Evolutionary conservation across 2,888 invertebrate species (phyloP).

Genomic region (Nephrocerus scutellatus): DNA sequence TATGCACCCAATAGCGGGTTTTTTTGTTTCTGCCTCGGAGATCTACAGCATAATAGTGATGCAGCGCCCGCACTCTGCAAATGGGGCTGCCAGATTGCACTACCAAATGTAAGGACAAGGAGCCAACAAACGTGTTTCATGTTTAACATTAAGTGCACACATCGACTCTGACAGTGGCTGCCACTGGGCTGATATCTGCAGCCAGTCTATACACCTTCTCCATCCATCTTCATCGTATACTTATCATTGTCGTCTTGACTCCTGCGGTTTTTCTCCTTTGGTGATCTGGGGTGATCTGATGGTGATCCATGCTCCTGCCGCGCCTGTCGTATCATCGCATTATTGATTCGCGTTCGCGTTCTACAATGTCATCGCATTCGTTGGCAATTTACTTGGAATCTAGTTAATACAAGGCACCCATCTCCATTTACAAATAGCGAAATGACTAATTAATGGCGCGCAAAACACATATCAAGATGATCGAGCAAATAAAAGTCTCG

Average conservation of each 20-base stretch:
- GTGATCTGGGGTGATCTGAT: conserved; percentile 8
- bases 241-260: too few species aligned
- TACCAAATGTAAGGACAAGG: conserved; percentile 16
- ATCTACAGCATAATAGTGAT: too few species aligned
- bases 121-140: conserved; percentile 19
- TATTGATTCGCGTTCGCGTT: too few species aligned
- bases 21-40: too few species aligned
- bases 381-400: conserved; percentile 31
- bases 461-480: conserved; percentile 33
- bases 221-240: too few species aligned
- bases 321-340: too few species aligned
- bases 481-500: too few species aligned
- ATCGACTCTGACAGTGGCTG: conserved; percentile 15
- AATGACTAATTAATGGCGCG: conserved; percentile 34
- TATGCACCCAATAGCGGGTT: too few species aligned
- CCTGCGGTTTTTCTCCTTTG: conserved; percentile 18
- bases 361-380: too few species aligned
- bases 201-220: conserved; percentile 18
- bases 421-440: conserved; percentile 32
- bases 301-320: conserved; percentile 13
- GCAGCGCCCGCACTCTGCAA: too few species aligned
- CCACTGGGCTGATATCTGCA: conserved; percentile 15
- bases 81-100: neutral
- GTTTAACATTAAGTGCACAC: conserved; percentile 24
- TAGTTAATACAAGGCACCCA: conserved; percentile 31